Evolutionary conservation across 2,888 invertebrate species (phyloP), one percentile per base, ranked within the genome.

Genomic region (Drosophila picticornis): DNA sequence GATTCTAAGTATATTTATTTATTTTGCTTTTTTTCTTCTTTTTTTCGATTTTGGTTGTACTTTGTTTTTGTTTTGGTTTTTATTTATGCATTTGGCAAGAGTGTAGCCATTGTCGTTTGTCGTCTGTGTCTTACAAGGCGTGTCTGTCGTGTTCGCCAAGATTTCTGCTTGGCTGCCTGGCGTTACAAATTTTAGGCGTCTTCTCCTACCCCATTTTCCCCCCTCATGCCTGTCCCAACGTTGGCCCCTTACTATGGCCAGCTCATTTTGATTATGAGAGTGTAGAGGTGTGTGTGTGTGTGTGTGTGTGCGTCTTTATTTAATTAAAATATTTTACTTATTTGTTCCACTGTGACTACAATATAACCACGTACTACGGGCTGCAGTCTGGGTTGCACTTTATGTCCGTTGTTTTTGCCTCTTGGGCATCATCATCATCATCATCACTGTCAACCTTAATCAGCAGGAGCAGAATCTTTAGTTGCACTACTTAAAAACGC

Each of bases 71-170:
- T 16, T 61, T 53, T 63, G 38, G 38, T 40, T 69, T 36, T 65
- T 67, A 52, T 65, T 62, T 75, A 52, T 58, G 40, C 36, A 72
- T 77, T 83, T 87, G 84, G 77, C 88, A 90, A 79, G 75, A 81
- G 77, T 76, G 65, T 80, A 77, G 70, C 71, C 84, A 88, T 88
- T 90, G 86, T 86, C 81, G 88, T 77, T 46, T 63, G 77, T 63
- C 68, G 70, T 82, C 68, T 81, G 88, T 75, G 89, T 80, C 80
- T 86, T 89, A 83, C 80, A 79, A 77, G 89, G 87, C 90, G 89
- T 86, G 81, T 83, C 84, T 76, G 61, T 65, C 40, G 64, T 51
- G 61, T 77, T 72, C 82, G 80, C 87, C 86, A 88, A 88, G 81
- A 83, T 77, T 83, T 79, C 79, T 79, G 81, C 81, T 84, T 90